Conservation (phyloP, 2,888 invertebrate species). For the Oscheius sp. region DNA sequence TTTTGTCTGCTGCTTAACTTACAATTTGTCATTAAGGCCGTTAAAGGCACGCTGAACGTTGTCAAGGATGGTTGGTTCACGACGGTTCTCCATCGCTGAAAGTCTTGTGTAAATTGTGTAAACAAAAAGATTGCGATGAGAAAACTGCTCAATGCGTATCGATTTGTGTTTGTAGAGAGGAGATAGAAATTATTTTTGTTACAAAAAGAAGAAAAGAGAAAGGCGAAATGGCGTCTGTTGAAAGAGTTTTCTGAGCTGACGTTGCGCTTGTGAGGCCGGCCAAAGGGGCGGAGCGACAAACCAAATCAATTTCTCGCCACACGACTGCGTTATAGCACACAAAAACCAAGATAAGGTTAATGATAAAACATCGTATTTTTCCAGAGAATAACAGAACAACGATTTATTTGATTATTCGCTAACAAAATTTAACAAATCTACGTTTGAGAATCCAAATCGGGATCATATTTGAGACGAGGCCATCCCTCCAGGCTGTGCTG, state of each 20-base stretch:
- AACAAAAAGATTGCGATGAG: neutral
- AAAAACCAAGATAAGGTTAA: too few relatives aligned
- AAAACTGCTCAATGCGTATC: neutral
- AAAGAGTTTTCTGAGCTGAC: neutral
- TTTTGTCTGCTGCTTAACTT: neutral
- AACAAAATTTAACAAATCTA: too few relatives aligned
- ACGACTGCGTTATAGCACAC: too few relatives aligned
- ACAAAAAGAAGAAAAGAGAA: neutral
- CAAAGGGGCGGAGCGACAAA: neutral
- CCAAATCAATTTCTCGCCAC: neutral
- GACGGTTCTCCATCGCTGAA: slow-evolving; percentile 17
- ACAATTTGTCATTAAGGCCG: slow-evolving; percentile 30
- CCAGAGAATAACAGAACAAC: too few relatives aligned
- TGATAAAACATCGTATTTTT: too few relatives aligned
- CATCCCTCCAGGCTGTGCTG: slow-evolving; percentile 58
- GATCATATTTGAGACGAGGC: slow-evolving; percentile 62
- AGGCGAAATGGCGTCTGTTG: neutral
- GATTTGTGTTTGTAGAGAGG: neutral
- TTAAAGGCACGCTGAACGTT: slow-evolving; percentile 27
- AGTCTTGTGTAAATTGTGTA: neutral
- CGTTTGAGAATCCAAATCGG: slow-evolving; percentile 35
- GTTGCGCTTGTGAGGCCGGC: neutral
- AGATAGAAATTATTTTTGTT: neutral
- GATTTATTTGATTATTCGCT: too few relatives aligned
- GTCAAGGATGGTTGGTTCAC: slow-evolving; percentile 26